phyloP scores from a whole-genome alignment of 2,888 invertebrate species.

The Calliopum simillimum region DNA sequence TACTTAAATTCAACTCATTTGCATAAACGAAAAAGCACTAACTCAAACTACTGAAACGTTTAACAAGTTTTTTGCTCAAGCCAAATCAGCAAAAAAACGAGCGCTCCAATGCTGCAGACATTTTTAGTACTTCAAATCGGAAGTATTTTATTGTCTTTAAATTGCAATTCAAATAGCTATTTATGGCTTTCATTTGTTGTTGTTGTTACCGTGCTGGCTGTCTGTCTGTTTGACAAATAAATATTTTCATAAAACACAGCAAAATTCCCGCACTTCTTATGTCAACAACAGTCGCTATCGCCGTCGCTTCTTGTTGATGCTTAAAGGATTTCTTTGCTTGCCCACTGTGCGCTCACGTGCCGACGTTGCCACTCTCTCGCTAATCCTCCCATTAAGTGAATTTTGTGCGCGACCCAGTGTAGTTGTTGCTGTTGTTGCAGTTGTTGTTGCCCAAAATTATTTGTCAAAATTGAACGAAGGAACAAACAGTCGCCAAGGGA shows the following conservation, averaged over 20 bases:
- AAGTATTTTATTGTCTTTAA: constrained; percentile 42
- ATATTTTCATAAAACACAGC: constrained; percentile 27
- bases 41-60: too few relatives aligned
- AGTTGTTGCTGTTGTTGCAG: neutral
- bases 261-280: neutral
- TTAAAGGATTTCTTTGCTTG: constrained; percentile 28
- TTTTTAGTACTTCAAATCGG: too few relatives aligned
- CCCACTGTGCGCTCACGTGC: constrained; percentile 7
- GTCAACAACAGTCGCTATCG: neutral
- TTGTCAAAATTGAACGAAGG: constrained; percentile 21
- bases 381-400: neutral
- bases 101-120: too few relatives aligned
- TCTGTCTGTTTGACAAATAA: constrained; percentile 25
- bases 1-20: too few relatives aligned
- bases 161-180: constrained; percentile 42
- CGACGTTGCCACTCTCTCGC: neutral
- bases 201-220: constrained; percentile 5
- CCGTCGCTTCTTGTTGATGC: constrained; percentile 10
- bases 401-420: constrained; percentile 1
- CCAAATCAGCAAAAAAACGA: too few relatives aligned
- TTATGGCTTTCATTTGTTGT: constrained; percentile 18
- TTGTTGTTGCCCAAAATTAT: constrained; percentile 8
- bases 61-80: too few relatives aligned
- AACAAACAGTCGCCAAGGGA: constrained; percentile 22
- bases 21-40: too few relatives aligned